phyloP scores from a whole-genome alignment of 2,113 vertebrate genomes.

The Anser cygnoides region DNA sequence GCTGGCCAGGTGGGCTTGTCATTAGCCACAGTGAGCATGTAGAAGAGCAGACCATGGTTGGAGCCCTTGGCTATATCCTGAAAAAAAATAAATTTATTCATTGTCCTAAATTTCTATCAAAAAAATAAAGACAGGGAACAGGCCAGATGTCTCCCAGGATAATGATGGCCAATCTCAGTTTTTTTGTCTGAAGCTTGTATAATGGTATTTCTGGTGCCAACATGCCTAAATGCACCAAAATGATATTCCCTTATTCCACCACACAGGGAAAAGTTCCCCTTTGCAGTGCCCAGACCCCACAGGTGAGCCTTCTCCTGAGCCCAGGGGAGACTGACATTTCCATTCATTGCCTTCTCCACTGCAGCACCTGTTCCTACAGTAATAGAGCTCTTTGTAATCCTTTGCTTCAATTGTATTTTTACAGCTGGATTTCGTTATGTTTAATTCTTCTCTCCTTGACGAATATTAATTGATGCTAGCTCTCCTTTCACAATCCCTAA shows the following conservation, averaged over 20 bases:
- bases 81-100: background rate
- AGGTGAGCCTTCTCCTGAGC: background rate
- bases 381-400: background rate
- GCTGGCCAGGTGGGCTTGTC: background rate
- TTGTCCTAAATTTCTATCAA: background rate
- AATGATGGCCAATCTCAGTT: background rate
- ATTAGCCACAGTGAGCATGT: rapidly evolving
- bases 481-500: background rate
- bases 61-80: background rate
- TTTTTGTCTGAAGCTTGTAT: background rate
- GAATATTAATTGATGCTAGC: background rate
- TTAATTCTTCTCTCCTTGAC: background rate
- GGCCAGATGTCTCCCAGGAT: background rate
- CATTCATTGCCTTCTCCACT: background rate
- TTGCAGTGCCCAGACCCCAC: background rate
- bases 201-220: background rate
- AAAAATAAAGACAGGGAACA: background rate
- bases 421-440: background rate
- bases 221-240: background rate
- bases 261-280: background rate
- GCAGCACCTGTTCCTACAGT: background rate
- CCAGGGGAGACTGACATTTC: background rate
- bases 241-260: background rate
- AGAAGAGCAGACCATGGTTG: background rate
- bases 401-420: background rate